Evolutionary conservation across 2,113 vertebrate species (phyloP).

Genomic region (Nestor notabilis): DNA sequence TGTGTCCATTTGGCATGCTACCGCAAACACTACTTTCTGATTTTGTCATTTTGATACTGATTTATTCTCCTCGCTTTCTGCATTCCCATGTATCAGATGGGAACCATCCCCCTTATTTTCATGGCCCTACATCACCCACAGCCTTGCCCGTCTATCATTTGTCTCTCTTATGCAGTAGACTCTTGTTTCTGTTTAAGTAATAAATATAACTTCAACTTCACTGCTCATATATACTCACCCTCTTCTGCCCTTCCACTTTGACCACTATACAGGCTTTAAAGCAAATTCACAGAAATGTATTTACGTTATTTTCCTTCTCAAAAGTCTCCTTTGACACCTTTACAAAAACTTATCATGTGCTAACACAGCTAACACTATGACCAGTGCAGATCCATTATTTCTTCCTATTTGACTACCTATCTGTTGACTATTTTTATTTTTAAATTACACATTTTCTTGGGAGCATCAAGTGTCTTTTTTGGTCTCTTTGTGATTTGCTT

Average conservation of each 20-base stretch:
- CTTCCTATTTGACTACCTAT: not conserved
- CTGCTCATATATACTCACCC: not conserved
- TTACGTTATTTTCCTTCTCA: not conserved
- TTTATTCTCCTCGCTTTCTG: not conserved
- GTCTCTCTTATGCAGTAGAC: not conserved
- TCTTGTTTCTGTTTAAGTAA: not conserved
- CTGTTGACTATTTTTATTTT: not conserved
- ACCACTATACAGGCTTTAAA: not conserved
- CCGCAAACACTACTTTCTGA: rapidly evolving
- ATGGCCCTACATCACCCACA: not conserved
- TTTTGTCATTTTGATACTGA: not conserved
- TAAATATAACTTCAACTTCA: not conserved
- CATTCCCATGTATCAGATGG: not conserved
- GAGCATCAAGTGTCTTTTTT: not conserved
- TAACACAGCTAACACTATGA: not conserved
- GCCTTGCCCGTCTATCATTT: not conserved
- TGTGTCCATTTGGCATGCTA: not conserved
- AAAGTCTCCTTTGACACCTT: not conserved
- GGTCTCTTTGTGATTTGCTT: not conserved
- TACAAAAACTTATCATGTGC: not conserved
- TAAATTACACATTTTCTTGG: not conserved
- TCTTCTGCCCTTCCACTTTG: not conserved
- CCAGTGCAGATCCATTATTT: not conserved
- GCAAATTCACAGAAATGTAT: not conserved
- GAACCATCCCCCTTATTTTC: not conserved